Percentiles rank a stretch among this genome's conserved stretches.
Evolutionary conservation across 2,797 vertebrate species (phyloP).

Genomic region (Microctenopoma steveboyesi): DNA sequence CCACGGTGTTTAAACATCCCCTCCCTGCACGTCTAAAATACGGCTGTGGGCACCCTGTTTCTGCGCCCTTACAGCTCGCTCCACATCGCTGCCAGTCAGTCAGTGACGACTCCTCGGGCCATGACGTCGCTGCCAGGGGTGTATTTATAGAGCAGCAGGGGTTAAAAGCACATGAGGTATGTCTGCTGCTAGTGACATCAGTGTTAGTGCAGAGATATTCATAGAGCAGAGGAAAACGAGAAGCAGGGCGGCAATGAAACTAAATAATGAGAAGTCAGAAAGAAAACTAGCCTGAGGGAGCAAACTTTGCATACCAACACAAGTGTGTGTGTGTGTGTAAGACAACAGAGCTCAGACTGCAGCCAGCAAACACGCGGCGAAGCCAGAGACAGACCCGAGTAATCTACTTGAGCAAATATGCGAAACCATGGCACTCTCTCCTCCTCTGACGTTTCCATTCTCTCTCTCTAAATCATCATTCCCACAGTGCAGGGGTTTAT

Average conservation of each 20-base stretch:
- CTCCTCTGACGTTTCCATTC: constrained; percentile 15
- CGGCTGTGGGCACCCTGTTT: constrained; percentile 12
- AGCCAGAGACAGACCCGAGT: constrained; percentile 46
- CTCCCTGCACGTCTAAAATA: constrained; percentile 38
- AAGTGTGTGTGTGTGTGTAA: constrained; percentile 17
- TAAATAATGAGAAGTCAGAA: constrained; percentile 6
- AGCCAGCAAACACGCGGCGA: constrained; percentile 58
- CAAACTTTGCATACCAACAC: constrained; percentile 39
- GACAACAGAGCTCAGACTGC: constrained; percentile 52
- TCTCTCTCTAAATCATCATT: constrained; percentile 13
- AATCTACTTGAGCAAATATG: constrained; percentile 71
- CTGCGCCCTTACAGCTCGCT: constrained; percentile 11
- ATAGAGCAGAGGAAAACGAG: constrained; percentile 44
- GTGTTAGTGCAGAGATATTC: constrained; percentile 65
- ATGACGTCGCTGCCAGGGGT: constrained; percentile 53
- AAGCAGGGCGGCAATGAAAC: constrained; percentile 1
- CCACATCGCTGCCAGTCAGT: constrained; percentile 15
- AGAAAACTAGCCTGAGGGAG: constrained; percentile 47
- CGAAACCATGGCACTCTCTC: constrained; percentile 60
- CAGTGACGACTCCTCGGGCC: constrained; percentile 13
- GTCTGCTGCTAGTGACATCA: constrained; percentile 68
- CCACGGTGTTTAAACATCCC: constrained; percentile 58
- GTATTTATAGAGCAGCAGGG: constrained; percentile 67
- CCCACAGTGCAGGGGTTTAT: constrained; percentile 36
- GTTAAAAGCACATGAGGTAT: constrained; percentile 29